Conservation (phyloP, 2,113 vertebrate species). For the Caranx ignobilis region DNA sequence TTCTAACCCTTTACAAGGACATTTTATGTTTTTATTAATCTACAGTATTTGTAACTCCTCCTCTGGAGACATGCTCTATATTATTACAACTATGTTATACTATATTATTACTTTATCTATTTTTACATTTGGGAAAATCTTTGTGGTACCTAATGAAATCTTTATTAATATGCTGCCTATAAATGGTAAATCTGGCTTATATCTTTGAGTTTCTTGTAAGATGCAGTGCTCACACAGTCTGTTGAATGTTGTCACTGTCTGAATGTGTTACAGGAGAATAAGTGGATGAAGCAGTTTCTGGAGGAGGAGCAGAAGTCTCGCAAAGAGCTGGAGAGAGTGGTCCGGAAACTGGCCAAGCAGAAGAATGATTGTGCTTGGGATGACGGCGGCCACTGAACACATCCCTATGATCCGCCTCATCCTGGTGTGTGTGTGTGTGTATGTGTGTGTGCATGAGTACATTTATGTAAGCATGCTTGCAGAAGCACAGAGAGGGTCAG, state of each 20-base stretch:
- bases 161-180: background rate
- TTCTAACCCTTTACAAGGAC: background rate
- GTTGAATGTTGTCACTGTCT: background rate
- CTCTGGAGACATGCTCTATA: background rate
- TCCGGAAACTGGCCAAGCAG: conserved; percentile 93
- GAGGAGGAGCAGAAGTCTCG: conserved; percentile 98
- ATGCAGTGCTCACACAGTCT: background rate
- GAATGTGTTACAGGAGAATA: conserved; percentile 89
- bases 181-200: background rate
- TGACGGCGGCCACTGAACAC: conserved; percentile 85
- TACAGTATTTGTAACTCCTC: background rate
- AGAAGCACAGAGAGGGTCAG: conserved; percentile 3
- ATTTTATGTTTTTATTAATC: background rate
- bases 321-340: conserved; percentile 94
- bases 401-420: conserved; percentile 50
- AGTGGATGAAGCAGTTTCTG: conserved; percentile 96
- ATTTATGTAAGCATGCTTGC: conserved; percentile 40
- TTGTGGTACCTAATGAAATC: background rate
- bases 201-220: background rate
- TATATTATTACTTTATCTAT: background rate
- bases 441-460: background rate
- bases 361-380: conserved; percentile 92
- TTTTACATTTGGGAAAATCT: background rate
- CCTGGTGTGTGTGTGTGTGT: conserved; percentile 7
- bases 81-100: background rate